A percentile compares a stretch with the other conserved stretches of the same genome.
These are phyloP conservation scores for Cynopterus brachyotis DNA, from an alignment of 2,113 vertebrate species.

Conservation along the genomic window DNA sequence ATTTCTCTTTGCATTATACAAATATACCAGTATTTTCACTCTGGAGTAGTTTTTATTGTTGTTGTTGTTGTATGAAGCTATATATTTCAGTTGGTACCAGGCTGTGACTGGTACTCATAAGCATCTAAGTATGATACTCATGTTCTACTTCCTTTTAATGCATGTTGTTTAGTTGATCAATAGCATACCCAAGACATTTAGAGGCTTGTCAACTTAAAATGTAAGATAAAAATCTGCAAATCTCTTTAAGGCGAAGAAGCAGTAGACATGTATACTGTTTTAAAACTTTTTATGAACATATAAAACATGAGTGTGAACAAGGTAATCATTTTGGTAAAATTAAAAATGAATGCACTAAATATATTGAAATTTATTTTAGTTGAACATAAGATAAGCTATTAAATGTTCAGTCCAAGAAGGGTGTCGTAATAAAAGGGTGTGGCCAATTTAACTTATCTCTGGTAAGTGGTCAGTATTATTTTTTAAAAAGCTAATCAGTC, in stretches of 20 bases:
- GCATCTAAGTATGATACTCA: neutral
- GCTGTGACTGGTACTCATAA: neutral
- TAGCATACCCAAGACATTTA: neutral
- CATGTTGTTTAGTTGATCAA: neutral
- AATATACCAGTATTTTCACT: constrained; percentile 80
- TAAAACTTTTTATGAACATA: neutral
- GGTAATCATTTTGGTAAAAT: constrained; percentile 1
- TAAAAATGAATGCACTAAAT: neutral
- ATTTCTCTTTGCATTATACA: constrained; percentile 79
- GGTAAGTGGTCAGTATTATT: neutral
- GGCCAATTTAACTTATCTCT: neutral
- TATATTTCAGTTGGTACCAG: neutral
- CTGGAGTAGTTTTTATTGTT: constrained; percentile 54
- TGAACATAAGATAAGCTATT: neutral
- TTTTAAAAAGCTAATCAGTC: neutral
- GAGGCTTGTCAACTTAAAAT: constrained; percentile 20
- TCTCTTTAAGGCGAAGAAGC: constrained; percentile 4
- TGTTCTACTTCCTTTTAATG: neutral
- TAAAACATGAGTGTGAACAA: neutral
- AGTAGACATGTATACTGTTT: neutral
- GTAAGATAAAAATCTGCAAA: neutral
- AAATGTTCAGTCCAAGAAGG: neutral
- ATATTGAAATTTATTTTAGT: neutral
- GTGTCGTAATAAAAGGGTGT: neutral
- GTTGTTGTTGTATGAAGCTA: neutral